Conservation (phyloP, 2,888 invertebrate genomes). For the Tupiocoris notatus region DNA sequence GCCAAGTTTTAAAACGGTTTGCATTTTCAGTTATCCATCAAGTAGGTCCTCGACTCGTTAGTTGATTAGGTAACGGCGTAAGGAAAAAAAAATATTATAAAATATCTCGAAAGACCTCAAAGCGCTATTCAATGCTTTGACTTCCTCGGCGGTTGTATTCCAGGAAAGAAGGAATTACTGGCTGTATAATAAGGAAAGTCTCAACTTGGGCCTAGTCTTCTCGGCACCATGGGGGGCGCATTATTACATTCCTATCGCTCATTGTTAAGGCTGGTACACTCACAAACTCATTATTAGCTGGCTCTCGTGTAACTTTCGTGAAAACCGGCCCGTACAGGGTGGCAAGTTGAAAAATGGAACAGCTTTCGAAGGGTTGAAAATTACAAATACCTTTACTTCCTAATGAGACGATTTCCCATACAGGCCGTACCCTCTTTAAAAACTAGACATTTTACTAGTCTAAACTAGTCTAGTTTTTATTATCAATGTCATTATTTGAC, state of each 20-base stretch:
- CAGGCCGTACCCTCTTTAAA: no score
- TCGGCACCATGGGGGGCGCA: neutral
- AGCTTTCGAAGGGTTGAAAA: no score
- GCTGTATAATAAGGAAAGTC: neutral
- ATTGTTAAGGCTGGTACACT: neutral
- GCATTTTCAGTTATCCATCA: no score
- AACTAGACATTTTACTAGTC: no score
- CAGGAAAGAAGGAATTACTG: neutral
- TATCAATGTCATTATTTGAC: no score
- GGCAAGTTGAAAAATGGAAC: no score
- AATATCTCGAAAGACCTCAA: neutral
- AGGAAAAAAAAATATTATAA: neutral
- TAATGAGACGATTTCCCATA: neutral
- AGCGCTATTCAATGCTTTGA: neutral
- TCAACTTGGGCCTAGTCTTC: neutral
- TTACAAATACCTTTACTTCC: no score
- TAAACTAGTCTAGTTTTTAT: no score
- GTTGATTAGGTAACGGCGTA: neutral
- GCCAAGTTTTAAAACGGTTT: no score
- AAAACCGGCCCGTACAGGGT: no score
- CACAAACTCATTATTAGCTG: neutral
- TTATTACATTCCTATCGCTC: no score
- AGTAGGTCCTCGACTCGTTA: no score
- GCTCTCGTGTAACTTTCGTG: neutral
- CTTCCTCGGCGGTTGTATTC: neutral